These are phyloP conservation scores for Dascyllus trimaculatus DNA, from an alignment of 2,113 vertebrate genomes.

Conservation along the genomic window DNA sequence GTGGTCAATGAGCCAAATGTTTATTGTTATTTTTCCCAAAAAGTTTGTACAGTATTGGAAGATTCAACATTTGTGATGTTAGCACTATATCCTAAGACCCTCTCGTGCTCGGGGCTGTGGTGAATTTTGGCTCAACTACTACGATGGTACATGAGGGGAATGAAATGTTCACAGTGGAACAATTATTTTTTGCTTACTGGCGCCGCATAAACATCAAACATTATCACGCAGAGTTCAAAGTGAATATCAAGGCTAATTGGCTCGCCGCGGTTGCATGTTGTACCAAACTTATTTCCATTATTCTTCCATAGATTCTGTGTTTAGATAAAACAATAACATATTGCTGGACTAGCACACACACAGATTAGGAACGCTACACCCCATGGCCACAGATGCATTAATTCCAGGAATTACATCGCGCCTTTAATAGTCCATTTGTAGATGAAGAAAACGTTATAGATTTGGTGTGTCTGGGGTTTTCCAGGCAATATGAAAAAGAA, in stretches of 20 bases:
- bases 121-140: not conserved
- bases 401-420: constrained; percentile 25
- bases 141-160: constrained; percentile 11
- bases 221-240: constrained; percentile 21
- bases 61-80: not conserved
- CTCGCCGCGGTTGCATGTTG: not conserved
- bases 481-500: constrained; percentile 24
- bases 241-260: constrained; percentile 59
- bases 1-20: too few species aligned
- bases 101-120: not conserved
- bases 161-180: constrained; percentile 20
- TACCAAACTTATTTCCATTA: too few species aligned
- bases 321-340: not conserved
- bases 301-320: not conserved
- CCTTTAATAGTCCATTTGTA: constrained; percentile 48
- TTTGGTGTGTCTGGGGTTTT: constrained; percentile 29
- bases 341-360: not conserved
- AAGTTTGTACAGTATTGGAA: too few species aligned
- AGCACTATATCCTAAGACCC: constrained; percentile 1
- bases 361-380: not conserved
- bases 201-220: not conserved
- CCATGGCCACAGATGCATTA: constrained; percentile 13
- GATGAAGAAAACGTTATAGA: constrained; percentile 19
- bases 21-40: too few species aligned
- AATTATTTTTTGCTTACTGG: constrained; percentile 31